Evolutionary conservation across 2,797 vertebrate genomes (phyloP).

Genomic region (Paramormyrops hopkinsi): DNA sequence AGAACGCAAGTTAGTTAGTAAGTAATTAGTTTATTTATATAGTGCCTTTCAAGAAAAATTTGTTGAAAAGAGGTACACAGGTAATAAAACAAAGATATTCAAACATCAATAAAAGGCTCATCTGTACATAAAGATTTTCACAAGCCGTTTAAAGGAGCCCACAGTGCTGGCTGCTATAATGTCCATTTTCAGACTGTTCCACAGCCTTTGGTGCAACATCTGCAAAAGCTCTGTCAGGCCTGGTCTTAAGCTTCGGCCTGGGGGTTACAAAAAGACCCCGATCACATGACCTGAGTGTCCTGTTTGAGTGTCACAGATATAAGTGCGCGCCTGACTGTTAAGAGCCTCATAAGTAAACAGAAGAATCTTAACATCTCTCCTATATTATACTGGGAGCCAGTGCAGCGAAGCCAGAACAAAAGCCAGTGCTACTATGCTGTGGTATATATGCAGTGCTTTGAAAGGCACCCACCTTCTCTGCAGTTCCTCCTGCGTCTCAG

Average conservation of each 20-base stretch:
- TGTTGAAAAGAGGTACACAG: background rate
- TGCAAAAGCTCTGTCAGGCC: background rate
- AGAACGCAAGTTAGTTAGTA: background rate
- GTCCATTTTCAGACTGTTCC: background rate
- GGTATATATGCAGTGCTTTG: background rate
- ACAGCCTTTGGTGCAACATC: background rate
- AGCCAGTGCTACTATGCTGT: background rate
- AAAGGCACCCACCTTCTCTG: conserved; percentile 37
- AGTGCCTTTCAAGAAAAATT: background rate
- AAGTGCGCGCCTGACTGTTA: background rate
- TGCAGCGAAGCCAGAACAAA: background rate
- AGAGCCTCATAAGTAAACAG: background rate
- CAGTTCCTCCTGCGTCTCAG: conserved; percentile 46
- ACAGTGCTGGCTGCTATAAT: background rate
- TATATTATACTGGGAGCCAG: background rate
- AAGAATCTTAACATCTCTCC: background rate
- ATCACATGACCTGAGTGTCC: background rate
- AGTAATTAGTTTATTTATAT: background rate
- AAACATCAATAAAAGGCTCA: background rate
- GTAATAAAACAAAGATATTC: background rate
- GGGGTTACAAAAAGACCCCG: background rate
- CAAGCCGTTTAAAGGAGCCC: background rate
- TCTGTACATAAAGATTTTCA: background rate
- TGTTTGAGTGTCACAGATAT: background rate
- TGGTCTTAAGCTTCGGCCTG: background rate